Conservation (phyloP, 2,888 invertebrate genomes). For the Ellobium chinense region DNA sequence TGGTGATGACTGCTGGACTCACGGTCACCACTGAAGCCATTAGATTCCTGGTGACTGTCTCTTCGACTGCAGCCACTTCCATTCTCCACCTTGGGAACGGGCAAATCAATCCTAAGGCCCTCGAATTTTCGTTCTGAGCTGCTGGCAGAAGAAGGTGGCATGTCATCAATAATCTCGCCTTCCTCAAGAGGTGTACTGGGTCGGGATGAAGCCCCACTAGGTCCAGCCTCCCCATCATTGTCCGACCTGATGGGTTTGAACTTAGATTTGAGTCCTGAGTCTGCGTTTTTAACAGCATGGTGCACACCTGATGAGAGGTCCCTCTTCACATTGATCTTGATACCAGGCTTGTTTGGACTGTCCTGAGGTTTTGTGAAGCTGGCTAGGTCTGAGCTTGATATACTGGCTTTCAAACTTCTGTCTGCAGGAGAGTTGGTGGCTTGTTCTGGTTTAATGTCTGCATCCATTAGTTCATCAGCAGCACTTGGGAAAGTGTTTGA, state of each 20-base stretch:
- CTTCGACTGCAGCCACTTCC: neutral
- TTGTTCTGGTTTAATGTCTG: neutral
- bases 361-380: constrained; percentile 33
- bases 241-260: constrained; percentile 31
- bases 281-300: constrained; percentile 38
- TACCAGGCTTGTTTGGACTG: constrained; percentile 40
- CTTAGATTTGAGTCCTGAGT: constrained; percentile 34
- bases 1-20: constrained; percentile 27
- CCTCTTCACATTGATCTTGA: constrained; percentile 38
- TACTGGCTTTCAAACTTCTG: neutral
- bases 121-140: constrained; percentile 26
- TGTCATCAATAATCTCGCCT: constrained; percentile 33
- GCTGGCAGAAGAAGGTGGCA: constrained; percentile 9
- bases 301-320: constrained; percentile 25
- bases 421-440: constrained; percentile 6
- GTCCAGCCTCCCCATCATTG: neutral
- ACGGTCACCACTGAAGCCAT: constrained; percentile 21
- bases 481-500: neutral
- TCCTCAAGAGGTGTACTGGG: constrained; percentile 39
- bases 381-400: neutral
- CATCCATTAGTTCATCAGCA: neutral
- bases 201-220: constrained; percentile 11
- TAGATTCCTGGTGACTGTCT: constrained; percentile 19
- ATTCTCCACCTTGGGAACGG: constrained; percentile 30
- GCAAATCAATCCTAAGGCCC: constrained; percentile 27